Conservation (phyloP, 2,113 vertebrate genomes). For the Willisornis vidua region DNA sequence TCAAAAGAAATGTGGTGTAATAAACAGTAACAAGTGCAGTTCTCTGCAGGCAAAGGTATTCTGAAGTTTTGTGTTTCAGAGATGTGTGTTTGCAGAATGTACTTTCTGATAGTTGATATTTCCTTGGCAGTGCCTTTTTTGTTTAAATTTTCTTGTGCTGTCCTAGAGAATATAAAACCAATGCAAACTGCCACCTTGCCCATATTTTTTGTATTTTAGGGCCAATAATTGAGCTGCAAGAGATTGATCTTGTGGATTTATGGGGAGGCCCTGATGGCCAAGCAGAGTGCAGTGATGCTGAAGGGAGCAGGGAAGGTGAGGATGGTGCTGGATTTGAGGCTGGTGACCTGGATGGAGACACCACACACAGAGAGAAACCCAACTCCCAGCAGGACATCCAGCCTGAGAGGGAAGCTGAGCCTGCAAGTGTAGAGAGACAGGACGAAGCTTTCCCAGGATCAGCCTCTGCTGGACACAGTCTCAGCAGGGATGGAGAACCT, state of each 20-base stretch:
- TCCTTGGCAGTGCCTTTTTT: not conserved
- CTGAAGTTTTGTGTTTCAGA: not conserved
- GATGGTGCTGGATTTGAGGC: not conserved
- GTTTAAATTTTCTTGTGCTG: not conserved
- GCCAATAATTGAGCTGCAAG: conserved; percentile 75
- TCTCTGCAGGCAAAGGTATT: not conserved
- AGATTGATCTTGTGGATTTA: conserved; percentile 66
- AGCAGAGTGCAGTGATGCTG: not conserved
- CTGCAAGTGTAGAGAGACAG: not conserved
- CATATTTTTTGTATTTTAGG: conserved; percentile 64
- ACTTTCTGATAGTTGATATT: not conserved
- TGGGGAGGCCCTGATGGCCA: conserved; percentile 67
- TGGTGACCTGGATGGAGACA: not conserved
- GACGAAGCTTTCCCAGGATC: not conserved
- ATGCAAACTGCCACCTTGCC: not conserved
- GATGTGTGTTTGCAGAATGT: not conserved
- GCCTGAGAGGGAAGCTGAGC: not conserved
- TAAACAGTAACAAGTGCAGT: not conserved
- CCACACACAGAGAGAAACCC: not conserved
- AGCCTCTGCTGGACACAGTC: not conserved
- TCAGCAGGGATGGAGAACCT: not conserved
- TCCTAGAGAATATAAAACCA: not conserved
- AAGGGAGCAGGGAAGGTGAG: not conserved
- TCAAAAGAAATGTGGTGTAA: not conserved
- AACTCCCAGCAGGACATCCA: not conserved